Evolutionary conservation across 2,888 invertebrate genomes (phyloP).

Genomic region (Agonopterix alstromeriana): DNA sequence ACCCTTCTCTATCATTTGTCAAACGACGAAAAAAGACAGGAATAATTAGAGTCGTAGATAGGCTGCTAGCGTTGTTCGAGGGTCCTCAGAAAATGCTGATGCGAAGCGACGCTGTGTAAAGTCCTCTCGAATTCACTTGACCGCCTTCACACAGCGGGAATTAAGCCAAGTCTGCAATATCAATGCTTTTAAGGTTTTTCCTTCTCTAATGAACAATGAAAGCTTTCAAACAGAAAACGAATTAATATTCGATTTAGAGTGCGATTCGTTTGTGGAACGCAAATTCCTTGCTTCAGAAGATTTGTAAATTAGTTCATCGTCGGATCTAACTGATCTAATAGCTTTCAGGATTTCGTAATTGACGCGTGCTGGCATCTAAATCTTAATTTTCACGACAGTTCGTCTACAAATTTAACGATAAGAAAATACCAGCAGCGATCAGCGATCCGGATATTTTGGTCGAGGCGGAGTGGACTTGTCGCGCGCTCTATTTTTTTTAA

Average conservation of each 20-base stretch:
- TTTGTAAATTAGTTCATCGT: too few species aligned
- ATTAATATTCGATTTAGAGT: too few species aligned
- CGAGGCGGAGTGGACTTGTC: conserved; percentile 39
- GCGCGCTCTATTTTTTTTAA: conserved; percentile 42
- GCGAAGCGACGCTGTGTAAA: conserved; percentile 34
- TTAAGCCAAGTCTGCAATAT: conserved; percentile 52
- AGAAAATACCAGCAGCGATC: conserved; percentile 14
- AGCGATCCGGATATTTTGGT: conserved; percentile 52
- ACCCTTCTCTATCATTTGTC: conserved; percentile 48
- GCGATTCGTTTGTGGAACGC: too few species aligned
- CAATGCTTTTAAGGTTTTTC: conserved; percentile 12
- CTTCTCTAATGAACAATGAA: not conserved
- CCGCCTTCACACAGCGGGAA: conserved; percentile 51
- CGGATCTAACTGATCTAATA: too few species aligned
- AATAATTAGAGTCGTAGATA: conserved; percentile 23
- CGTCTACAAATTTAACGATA: conserved; percentile 17
- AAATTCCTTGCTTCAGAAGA: too few species aligned
- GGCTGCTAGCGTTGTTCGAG: conserved; percentile 37
- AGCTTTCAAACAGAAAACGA: too few species aligned
- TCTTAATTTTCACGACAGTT: conserved; percentile 35
- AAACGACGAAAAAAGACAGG: conserved; percentile 53
- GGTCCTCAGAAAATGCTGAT: conserved; percentile 56
- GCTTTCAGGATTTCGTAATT: conserved; percentile 26
- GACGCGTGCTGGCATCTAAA: conserved; percentile 32
- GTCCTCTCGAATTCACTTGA: conserved; percentile 61